Evolutionary conservation across 2,113 vertebrate species (phyloP).

Genomic region (Carettochelys insculpta): DNA sequence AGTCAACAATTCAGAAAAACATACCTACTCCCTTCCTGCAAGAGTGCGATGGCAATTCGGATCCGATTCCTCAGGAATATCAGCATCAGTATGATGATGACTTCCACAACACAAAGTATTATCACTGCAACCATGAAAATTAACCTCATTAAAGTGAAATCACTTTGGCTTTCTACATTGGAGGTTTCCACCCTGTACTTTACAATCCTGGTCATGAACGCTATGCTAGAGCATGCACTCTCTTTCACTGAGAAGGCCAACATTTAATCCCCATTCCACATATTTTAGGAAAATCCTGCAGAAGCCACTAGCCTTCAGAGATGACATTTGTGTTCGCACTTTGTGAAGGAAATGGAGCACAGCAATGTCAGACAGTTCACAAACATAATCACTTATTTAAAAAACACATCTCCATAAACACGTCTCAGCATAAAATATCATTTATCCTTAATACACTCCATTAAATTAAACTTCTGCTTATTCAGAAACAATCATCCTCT

Average conservation of each 20-base stretch:
- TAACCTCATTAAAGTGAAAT: neutral
- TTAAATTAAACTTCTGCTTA: neutral
- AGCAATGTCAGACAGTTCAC: neutral
- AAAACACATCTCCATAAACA: neutral
- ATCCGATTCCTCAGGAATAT: conserved; percentile 91
- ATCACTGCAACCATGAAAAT: conserved; percentile 82
- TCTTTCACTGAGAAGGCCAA: neutral
- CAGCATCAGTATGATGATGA: conserved; percentile 84
- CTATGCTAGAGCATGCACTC: neutral
- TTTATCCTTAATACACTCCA: neutral
- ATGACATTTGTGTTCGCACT: neutral
- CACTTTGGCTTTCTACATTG: neutral
- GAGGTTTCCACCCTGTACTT: neutral
- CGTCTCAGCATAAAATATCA: neutral
- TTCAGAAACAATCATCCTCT: neutral
- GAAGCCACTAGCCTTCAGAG: neutral
- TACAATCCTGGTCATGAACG: neutral
- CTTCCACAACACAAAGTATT: conserved; percentile 84
- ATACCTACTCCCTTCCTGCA: conserved; percentile 96
- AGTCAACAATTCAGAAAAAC: conserved; percentile 16
- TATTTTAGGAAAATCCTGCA: neutral
- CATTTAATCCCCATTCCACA: neutral
- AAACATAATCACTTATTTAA: neutral
- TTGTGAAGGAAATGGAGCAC: neutral
- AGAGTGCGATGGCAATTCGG: conserved; percentile 86